A percentile compares a stretch with the other conserved stretches of the same genome.
phyloP scores from a whole-genome alignment of 2,797 vertebrate species.

The Hozukius guyotensis region DNA sequence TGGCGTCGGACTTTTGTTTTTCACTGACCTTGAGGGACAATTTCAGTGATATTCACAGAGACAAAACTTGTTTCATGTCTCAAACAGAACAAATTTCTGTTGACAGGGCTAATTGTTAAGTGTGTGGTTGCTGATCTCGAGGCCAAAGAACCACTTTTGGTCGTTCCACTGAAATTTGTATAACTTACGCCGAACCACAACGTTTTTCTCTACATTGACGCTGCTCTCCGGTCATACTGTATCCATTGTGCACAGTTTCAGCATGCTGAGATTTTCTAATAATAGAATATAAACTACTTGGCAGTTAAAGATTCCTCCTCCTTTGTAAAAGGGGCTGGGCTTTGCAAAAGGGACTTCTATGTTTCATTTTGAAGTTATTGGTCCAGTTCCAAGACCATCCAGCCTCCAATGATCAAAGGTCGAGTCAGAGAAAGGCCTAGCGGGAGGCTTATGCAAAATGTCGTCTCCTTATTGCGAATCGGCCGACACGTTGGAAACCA shows the following conservation, averaged over 20 bases:
- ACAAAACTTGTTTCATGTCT: conserved; percentile 76
- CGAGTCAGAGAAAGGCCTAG: conserved; percentile 77
- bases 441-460: conserved; percentile 82
- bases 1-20: conserved; percentile 70
- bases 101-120: conserved; percentile 84
- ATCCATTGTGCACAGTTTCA: conserved; percentile 62
- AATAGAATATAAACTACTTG: conserved; percentile 78
- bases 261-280: conserved; percentile 66
- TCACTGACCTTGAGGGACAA: conserved; percentile 66
- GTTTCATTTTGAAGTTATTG: conserved; percentile 85
- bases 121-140: conserved; percentile 83
- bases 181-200: conserved; percentile 71
- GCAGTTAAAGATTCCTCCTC: conserved; percentile 78
- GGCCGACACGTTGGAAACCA: conserved; percentile 66
- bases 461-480: conserved; percentile 74
- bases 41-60: conserved; percentile 73
- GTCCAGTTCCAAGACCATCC: conserved; percentile 81
- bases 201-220: conserved; percentile 56
- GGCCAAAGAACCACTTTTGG: conserved; percentile 77
- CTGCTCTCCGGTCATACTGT: conserved; percentile 67
- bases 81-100: conserved; percentile 77
- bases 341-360: conserved; percentile 76
- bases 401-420: conserved; percentile 86
- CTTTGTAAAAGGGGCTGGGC: conserved; percentile 65
- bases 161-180: conserved; percentile 71